These are phyloP conservation scores for Antidorcas marsupialis DNA, from an alignment of 2,113 vertebrate species.

Conservation along the genomic window DNA sequence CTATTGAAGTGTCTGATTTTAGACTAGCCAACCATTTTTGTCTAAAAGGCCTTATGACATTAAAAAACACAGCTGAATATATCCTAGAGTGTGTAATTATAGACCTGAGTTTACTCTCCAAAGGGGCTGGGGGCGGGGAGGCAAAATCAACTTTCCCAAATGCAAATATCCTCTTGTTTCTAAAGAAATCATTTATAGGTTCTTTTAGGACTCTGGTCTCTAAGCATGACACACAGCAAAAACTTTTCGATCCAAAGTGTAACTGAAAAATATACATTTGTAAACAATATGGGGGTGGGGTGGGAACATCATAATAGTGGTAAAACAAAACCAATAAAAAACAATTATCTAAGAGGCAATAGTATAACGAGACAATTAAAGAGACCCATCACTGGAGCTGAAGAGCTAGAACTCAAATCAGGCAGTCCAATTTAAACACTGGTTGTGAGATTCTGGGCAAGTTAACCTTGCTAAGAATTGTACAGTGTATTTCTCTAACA, in stretches of 20 bases:
- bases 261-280: neutral
- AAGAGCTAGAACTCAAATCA: slow-evolving; percentile 35
- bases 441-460: neutral
- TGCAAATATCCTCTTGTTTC: slow-evolving; percentile 18
- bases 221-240: neutral
- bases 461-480: neutral
- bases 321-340: slow-evolving; percentile 18
- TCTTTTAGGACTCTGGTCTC: slow-evolving; percentile 22
- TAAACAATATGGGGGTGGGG: neutral
- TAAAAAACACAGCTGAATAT: slow-evolving; percentile 23
- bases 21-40: slow-evolving; percentile 27
- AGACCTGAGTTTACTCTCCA: slow-evolving; percentile 24
- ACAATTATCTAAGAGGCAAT: slow-evolving; percentile 15
- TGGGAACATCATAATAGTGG: neutral
- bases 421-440: neutral
- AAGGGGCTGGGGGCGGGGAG: slow-evolving; percentile 7
- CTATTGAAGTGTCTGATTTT: slow-evolving; percentile 5
- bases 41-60: neutral
- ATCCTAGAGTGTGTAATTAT: slow-evolving; percentile 1
- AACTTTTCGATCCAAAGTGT: neutral
- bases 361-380: neutral
- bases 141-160: slow-evolving; percentile 22
- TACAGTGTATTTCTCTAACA: neutral
- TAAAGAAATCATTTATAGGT: slow-evolving; percentile 3
- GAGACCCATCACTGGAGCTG: neutral